Evolutionary conservation across 2,888 invertebrate genomes (phyloP), one percentile per base, ranked within the genome.

Genomic region (Liposcelis brunnea): DNA sequence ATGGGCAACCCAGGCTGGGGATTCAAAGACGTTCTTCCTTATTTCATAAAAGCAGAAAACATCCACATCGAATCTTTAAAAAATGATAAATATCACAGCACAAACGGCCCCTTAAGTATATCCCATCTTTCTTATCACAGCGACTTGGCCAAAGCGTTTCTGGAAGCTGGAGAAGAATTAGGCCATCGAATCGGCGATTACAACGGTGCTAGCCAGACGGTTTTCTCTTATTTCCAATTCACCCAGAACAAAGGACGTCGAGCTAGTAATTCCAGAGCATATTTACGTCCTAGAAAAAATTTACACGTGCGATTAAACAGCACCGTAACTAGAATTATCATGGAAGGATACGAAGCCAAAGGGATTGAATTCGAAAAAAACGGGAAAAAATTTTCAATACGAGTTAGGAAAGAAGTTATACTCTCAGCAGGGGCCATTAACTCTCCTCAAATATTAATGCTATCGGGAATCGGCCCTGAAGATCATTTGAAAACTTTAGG

Each of bases 1-100:
- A 57, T 74, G 55, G 84, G 80, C 1, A 78, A 79, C 55, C 60
- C 68, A 0, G 80, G 78, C 1, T 83, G 83, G 83, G 71, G 75
- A 34, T 82, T 71, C 67, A 62, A 72, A 26, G 71, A 80, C 14
- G 75, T 82, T 0, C 56, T 80, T 14, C 76, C 77, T 0, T 82
- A 80, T 56, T 84, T 80, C 57, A 78, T 75, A 55, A 83, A 82
- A 61, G 64, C 80, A 19, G 84, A 85, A 61, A 76, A 75, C 46
- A 74, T 72, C 32, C 40, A 44, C 31, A 48, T 52, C 19, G 43
- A 26, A 4, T n/a, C 15, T 6, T 21, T 40, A 15, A 40, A 18
- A 49, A 62, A 40, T 8, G 66, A 74, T 54, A 60, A 63, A 2
- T 64, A 67, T 54, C 77, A 76, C 52, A 65, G 66, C 10, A 61